Percentiles rank a stretch among this genome's conserved stretches.
Conservation (phyloP, 2,888 invertebrate genomes). For the Dascillus cervinus region DNA sequence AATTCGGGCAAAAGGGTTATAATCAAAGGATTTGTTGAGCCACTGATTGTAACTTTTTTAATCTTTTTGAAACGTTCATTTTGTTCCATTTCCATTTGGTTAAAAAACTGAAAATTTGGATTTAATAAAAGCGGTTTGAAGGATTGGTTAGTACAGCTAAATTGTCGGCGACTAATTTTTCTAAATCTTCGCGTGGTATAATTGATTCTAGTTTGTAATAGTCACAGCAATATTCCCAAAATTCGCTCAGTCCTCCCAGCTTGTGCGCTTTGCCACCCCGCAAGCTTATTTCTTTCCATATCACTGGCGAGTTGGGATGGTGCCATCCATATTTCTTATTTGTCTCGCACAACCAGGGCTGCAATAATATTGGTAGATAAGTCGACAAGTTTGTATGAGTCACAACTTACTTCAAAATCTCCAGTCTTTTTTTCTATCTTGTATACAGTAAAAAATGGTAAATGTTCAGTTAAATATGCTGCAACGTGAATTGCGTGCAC, state of each 20-base stretch:
- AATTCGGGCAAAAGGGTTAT: constrained; percentile 29
- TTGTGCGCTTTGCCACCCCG: constrained; percentile 49
- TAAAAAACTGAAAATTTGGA: constrained; percentile 7
- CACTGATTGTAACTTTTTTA: constrained; percentile 26
- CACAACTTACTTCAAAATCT: constrained; percentile 46
- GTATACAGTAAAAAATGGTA: constrained; percentile 50
- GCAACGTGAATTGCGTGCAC: constrained; percentile 49
- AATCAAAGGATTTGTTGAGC: constrained; percentile 26
- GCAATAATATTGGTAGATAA: neutral
- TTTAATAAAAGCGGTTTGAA: neutral
- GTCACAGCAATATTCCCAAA: constrained; percentile 54
- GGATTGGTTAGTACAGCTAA: constrained; percentile 1
- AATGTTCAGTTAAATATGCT: constrained; percentile 45
- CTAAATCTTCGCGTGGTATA: constrained; percentile 29
- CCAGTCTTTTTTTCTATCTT: constrained; percentile 43
- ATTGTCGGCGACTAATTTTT: constrained; percentile 27
- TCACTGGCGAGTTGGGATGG: constrained; percentile 47
- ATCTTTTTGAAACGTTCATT: constrained; percentile 7
- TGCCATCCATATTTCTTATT: constrained; percentile 51
- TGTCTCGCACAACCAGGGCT: constrained; percentile 45
- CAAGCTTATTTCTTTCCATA: constrained; percentile 54
- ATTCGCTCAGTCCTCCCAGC: constrained; percentile 53
- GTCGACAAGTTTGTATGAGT: neutral
- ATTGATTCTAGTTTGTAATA: constrained; percentile 46
- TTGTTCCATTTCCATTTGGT: constrained; percentile 4